Base-by-base conservation (phyloP, 2,888 invertebrate species). In the Lordiphosa andalusiaca region DNA sequence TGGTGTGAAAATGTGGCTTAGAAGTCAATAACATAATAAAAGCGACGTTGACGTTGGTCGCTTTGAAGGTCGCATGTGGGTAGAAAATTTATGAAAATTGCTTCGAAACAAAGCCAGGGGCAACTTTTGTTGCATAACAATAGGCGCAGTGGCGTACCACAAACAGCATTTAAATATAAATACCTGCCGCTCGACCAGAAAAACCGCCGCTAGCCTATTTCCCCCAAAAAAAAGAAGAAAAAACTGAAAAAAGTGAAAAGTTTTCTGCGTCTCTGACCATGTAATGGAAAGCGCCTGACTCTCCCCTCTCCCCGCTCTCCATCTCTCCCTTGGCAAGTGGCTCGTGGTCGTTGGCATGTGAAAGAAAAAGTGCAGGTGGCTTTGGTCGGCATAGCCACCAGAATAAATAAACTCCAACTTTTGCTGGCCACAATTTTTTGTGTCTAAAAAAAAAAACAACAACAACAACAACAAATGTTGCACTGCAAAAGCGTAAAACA, bases 21-120 rank as follows among this genome's bases (percentile, higher is more conserved):
- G 83, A 69, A 78, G 80, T 84, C 85, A 82, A 84, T 78, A 82
- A 69, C 75, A 77, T 73, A 69, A 82, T 77, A 72, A 84, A 77
- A 82, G 25, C 25, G 7, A 67, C 80, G 62, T 67, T 62, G 65
- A 53, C 55, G 41, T 37, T 54, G 39, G 25, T 30, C 10, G 59
- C 53, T 50, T 46, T 58, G 78, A 80, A 80, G 80, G 84, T 78
- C 84, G 57, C 70, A 25, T 25, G 7, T 25, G 25, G 25, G 25
- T 37, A 30, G 46, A 49, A 60, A 60, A 69, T 69, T 69, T 65
- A 69, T 69, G 69, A 69, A 65, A 65, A 69, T 65, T 65, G 69
- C 60, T 51, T 23, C 59, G 13, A 36, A 73, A 73, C 63, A 74
- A 77, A 69, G 74, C 41, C 66, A 76, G 71, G 59, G 62, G 59